Conservation (phyloP, 1,140 invertebrate species). For the Lethrus apterus region DNA sequence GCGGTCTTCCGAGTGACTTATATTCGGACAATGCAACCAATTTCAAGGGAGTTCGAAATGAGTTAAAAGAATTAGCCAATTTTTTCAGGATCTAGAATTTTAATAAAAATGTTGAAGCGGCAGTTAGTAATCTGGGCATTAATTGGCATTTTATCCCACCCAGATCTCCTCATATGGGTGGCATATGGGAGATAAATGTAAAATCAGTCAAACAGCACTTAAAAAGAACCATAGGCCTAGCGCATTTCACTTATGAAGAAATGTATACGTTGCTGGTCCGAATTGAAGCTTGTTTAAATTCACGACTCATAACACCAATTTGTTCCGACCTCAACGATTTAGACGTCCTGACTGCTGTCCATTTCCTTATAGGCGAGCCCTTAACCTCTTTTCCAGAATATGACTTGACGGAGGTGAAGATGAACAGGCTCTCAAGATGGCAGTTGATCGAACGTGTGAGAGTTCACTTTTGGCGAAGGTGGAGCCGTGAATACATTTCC, state of each 20-base stretch:
- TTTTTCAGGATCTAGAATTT: too few species aligned
- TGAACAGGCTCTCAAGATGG: constrained; percentile 29
- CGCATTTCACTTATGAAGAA: constrained; percentile 29
- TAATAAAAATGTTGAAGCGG: too few species aligned
- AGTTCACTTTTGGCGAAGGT: constrained; percentile 33
- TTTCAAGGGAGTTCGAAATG: too few species aligned
- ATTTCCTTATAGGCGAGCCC: constrained; percentile 37
- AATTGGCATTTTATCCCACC: constrained; percentile 39
- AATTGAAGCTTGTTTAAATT: constrained; percentile 30
- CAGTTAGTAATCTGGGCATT: too few species aligned
- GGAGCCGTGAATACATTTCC: constrained; percentile 34
- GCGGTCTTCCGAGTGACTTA: too few species aligned
- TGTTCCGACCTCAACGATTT: constrained; percentile 28
- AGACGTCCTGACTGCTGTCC: constrained; percentile 29
- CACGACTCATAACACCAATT: too few species aligned
- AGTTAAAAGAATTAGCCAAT: too few species aligned
- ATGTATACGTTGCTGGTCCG: constrained; percentile 23
- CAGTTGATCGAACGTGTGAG: constrained; percentile 17
- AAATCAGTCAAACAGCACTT: constrained; percentile 19
- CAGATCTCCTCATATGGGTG: constrained; percentile 30
- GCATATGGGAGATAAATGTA: constrained; percentile 33
- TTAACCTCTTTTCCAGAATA: constrained; percentile 23
- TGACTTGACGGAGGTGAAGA: constrained; percentile 12
- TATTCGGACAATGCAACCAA: too few species aligned
- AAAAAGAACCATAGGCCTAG: constrained; percentile 19